A percentile compares a stretch with the other conserved stretches of the same genome.
Evolutionary conservation across 2,888 invertebrate genomes (phyloP).

Genomic region (Arctia plantaginis): DNA sequence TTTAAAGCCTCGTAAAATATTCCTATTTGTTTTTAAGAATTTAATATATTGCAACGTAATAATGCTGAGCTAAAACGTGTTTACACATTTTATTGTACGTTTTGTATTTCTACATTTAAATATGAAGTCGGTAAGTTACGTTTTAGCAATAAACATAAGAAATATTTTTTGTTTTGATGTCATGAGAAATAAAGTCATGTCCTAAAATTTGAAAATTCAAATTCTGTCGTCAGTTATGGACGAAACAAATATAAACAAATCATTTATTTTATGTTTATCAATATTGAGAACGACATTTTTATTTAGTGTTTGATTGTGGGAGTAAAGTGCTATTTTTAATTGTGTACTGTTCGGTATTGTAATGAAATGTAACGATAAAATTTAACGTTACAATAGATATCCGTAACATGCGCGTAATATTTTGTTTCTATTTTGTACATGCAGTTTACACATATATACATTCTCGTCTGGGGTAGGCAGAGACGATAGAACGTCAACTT

Average conservation of each 20-base stretch:
- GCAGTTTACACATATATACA: not conserved
- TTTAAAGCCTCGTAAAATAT: slow-evolving; percentile 68
- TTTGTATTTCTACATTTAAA: slow-evolving; percentile 19
- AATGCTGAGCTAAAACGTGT: slow-evolving; percentile 29
- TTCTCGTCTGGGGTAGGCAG: too few relatives aligned
- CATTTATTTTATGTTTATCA: not conserved
- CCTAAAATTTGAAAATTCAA: not conserved
- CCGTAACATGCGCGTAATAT: too few relatives aligned
- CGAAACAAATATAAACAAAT: not conserved
- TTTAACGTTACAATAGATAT: too few relatives aligned
- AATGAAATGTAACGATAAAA: too few relatives aligned
- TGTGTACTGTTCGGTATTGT: not conserved
- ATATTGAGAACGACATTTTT: not conserved
- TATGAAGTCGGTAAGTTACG: slow-evolving; percentile 40
- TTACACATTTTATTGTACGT: slow-evolving; percentile 16
- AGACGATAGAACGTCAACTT: too few relatives aligned
- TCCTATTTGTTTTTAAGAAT: slow-evolving; percentile 56
- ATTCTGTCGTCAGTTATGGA: not conserved
- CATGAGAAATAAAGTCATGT: too few relatives aligned
- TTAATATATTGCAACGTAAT: slow-evolving; percentile 35
- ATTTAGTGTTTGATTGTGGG: not conserved
- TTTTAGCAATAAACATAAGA: not conserved
- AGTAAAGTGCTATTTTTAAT: not conserved
- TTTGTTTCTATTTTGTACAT: too few relatives aligned
- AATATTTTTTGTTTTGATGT: not conserved